Evolutionary conservation across 2,113 vertebrate species (phyloP).

Genomic region (Aphelocoma coerulescens): DNA sequence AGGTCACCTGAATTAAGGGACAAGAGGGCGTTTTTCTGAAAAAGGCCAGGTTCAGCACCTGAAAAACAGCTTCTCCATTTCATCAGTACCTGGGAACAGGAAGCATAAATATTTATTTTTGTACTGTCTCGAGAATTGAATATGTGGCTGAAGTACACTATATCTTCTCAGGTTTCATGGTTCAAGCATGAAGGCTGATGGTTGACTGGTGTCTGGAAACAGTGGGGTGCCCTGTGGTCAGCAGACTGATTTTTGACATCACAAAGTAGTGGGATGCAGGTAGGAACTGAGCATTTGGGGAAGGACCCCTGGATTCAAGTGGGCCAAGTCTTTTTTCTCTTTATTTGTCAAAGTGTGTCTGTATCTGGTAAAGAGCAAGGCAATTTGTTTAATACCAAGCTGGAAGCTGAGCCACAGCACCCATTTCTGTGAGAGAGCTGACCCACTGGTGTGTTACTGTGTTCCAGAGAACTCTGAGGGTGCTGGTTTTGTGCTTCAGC

Average conservation of each 20-base stretch:
- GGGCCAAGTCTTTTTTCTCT: not conserved
- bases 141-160: not conserved
- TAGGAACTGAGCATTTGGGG: not conserved
- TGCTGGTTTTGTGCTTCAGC: not conserved
- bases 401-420: not conserved
- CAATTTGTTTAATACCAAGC: not conserved
- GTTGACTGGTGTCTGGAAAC: not conserved
- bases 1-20: not conserved
- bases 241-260: not conserved
- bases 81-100: not conserved
- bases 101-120: not conserved
- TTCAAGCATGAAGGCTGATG: not conserved
- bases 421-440: not conserved
- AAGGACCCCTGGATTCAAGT: not conserved
- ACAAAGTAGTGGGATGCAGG: not conserved
- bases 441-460: rapidly evolving
- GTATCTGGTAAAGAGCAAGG: not conserved
- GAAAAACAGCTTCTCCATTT: not conserved
- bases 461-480: not conserved
- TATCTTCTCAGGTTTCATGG: not conserved
- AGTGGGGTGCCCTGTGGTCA: not conserved
- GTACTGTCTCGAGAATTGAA: not conserved
- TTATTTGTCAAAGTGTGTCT: not conserved
- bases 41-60: not conserved
- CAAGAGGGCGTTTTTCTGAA: not conserved